A percentile compares a stretch with the other conserved stretches of the same genome.
These are phyloP conservation scores for Laothoe populi DNA, from an alignment of 2,888 invertebrate species.

Conservation along the genomic window DNA sequence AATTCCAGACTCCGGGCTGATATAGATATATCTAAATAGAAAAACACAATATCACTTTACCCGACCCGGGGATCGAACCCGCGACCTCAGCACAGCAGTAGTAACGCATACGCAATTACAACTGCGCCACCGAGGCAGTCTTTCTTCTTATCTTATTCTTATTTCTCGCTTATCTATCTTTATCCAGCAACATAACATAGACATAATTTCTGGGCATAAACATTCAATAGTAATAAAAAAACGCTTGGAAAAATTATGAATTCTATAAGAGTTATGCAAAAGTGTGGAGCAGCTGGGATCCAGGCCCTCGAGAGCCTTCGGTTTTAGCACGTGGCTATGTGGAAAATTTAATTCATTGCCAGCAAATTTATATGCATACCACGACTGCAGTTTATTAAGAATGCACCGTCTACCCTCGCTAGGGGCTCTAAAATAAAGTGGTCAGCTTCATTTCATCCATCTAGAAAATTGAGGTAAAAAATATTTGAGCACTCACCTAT, in stretches of 20 bases:
- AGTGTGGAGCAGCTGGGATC: conserved; percentile 25
- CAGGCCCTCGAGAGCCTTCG: conserved; percentile 36
- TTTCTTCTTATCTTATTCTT: too few relatives aligned
- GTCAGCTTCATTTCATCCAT: conserved; percentile 59
- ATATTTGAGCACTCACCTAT: conserved; percentile 32
- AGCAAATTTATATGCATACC: conserved; percentile 75
- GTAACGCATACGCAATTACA: too few relatives aligned
- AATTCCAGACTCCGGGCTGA: too few relatives aligned
- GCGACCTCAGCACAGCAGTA: too few relatives aligned
- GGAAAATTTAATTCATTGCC: conserved; percentile 74
- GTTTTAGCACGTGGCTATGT: conserved; percentile 59
- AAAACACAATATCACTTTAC: too few relatives aligned
- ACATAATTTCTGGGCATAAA: background rate
- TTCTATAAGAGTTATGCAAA: conserved; percentile 33
- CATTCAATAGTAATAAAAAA: conserved; percentile 11
- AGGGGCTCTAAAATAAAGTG: conserved; percentile 59
- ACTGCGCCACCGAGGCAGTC: too few relatives aligned
- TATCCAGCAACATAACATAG: background rate
- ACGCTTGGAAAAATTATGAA: conserved; percentile 25
- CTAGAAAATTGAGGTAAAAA: conserved; percentile 31
- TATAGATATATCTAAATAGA: too few relatives aligned
- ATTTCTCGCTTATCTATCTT: background rate
- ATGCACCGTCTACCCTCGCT: conserved; percentile 63
- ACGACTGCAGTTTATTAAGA: conserved; percentile 70
- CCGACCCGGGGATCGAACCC: too few relatives aligned